Percentiles rank a stretch among this genome's conserved stretches.
Evolutionary conservation across 2,113 vertebrate species (phyloP).

Genomic region (Phrynosoma platyrhinos): DNA sequence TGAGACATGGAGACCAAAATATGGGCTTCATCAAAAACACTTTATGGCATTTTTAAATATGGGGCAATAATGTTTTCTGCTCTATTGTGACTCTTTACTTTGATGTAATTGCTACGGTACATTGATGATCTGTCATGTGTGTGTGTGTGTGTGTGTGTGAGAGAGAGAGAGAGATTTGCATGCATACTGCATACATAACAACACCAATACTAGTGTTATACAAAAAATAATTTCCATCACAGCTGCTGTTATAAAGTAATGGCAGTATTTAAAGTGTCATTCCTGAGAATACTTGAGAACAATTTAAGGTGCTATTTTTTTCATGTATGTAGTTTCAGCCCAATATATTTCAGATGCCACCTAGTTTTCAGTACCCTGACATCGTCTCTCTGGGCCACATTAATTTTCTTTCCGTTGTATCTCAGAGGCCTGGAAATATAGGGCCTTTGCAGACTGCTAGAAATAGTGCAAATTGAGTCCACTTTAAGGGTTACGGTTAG

Average conservation of each 20-base stretch:
- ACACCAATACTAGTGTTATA: not conserved
- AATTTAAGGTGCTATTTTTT: not conserved
- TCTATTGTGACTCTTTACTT: constrained; percentile 47
- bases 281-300: not conserved
- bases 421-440: not conserved
- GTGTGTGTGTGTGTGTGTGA: constrained; percentile 18
- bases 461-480: too few relatives aligned
- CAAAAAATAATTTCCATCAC: not conserved
- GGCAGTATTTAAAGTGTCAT: not conserved
- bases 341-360: not conserved
- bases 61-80: constrained; percentile 55
- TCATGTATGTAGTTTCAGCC: not conserved
- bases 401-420: not conserved
- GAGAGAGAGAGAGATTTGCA: not conserved
- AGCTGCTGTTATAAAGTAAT: not conserved
- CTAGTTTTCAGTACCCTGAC: not conserved
- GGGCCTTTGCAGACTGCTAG: too few relatives aligned
- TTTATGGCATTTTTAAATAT: constrained; percentile 66
- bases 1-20: constrained; percentile 49
- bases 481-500: too few relatives aligned
- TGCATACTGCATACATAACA: not conserved
- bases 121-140: constrained; percentile 15
- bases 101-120: constrained; percentile 21
- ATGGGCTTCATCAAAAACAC: constrained; percentile 46
- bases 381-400: not conserved